phyloP scores from a whole-genome alignment of 2,113 vertebrate genomes.

The Sinosuthora webbiana region DNA sequence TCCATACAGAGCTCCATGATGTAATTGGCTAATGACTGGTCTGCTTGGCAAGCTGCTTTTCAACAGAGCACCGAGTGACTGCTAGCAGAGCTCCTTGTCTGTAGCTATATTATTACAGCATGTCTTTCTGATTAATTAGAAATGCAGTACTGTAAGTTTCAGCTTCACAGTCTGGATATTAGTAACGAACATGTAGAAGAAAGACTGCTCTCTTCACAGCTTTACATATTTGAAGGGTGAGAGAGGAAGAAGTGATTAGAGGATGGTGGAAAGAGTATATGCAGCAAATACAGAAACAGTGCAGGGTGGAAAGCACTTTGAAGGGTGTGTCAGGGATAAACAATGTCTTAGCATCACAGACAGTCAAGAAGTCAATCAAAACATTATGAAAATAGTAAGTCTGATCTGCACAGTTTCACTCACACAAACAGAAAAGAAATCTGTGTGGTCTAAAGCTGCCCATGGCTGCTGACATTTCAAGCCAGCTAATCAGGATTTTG shows the following conservation, averaged over 20 bases:
- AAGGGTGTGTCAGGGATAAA: background rate
- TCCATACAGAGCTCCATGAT: background rate
- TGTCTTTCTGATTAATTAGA: slow-evolving; percentile 28
- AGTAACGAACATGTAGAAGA: background rate
- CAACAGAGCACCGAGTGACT: background rate
- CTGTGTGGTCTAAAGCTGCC: background rate
- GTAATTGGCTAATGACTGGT: background rate
- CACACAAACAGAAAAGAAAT: background rate
- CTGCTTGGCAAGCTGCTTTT: background rate
- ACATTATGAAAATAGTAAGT: background rate
- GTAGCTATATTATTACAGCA: background rate
- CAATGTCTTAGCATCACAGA: background rate
- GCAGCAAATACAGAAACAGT: background rate
- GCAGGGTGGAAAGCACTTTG: background rate
- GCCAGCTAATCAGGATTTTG: slow-evolving; percentile 9
- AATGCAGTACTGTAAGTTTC: background rate
- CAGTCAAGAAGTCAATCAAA: background rate
- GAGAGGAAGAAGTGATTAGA: background rate
- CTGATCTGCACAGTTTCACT: slow-evolving; percentile 5
- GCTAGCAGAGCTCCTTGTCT: slow-evolving; percentile 3
- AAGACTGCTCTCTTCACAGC: background rate
- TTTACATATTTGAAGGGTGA: background rate
- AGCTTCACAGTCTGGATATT: background rate
- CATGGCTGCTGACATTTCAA: slow-evolving; percentile 24
- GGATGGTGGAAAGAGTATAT: background rate